phyloP scores from a whole-genome alignment of 2,113 vertebrate genomes.

The Thermophis baileyi region DNA sequence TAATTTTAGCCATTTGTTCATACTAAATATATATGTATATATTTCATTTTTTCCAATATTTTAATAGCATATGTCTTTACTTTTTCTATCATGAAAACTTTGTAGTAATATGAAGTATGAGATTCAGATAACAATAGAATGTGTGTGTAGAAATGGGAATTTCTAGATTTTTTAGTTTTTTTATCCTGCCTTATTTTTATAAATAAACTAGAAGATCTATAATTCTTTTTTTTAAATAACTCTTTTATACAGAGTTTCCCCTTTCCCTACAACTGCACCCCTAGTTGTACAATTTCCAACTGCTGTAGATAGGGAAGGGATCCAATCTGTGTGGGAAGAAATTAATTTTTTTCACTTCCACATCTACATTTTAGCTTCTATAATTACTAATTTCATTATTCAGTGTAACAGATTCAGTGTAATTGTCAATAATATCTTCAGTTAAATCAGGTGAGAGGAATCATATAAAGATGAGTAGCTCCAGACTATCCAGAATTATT shows the following conservation, averaged over 20 bases:
- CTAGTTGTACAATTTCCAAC: neutral
- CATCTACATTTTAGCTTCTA: neutral
- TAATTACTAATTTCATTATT: neutral
- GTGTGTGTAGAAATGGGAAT: neutral
- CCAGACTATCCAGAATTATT: neutral
- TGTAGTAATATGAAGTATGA: neutral
- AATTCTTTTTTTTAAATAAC: neutral
- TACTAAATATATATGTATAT: neutral
- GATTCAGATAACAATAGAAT: neutral
- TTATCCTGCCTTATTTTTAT: neutral
- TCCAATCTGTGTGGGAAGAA: neutral
- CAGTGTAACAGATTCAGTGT: neutral
- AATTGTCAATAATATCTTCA: neutral
- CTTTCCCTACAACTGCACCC: neutral
- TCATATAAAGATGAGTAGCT: neutral
- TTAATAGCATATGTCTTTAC: neutral
- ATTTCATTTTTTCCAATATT: constrained; percentile 27
- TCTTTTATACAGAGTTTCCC: neutral
- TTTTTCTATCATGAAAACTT: neutral
- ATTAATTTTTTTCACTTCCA: neutral
- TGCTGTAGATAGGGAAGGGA: neutral
- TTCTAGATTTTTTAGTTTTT: neutral
- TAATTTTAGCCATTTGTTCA: constrained; percentile 11
- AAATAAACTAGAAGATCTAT: neutral
- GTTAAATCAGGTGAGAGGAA: neutral